Conservation (phyloP, 2,888 invertebrate genomes). For the Hanleya hanleyi region DNA sequence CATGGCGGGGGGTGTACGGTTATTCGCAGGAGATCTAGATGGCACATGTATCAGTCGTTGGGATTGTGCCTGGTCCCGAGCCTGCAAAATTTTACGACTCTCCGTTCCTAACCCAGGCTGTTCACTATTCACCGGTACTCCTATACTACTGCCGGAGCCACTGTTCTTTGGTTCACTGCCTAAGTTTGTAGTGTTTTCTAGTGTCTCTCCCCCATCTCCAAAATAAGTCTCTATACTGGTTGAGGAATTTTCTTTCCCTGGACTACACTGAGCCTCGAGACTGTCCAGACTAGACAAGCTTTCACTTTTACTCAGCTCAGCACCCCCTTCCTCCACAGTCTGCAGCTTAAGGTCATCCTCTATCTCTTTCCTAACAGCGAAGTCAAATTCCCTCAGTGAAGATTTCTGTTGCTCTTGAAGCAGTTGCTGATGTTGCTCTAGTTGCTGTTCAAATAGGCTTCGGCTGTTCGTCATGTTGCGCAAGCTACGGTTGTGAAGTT, state of each 20-base stretch:
- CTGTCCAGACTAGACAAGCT: constrained; percentile 63
- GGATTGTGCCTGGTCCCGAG: neutral
- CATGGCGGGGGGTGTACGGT: neutral
- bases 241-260: neutral
- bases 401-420: constrained; percentile 62
- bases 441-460: constrained; percentile 66
- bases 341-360: constrained; percentile 44
- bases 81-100: too few species aligned
- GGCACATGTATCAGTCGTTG: neutral
- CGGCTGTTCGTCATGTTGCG: constrained; percentile 62
- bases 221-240: neutral
- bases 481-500: constrained; percentile 59
- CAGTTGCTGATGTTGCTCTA: constrained; percentile 63
- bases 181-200: neutral
- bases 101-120: neutral
- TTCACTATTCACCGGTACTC: neutral
- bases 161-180: too few species aligned
- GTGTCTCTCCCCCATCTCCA: neutral
- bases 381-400: constrained; percentile 60
- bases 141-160: neutral
- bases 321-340: constrained; percentile 26
- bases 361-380: constrained; percentile 61
- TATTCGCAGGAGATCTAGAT: neutral
- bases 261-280: constrained; percentile 42
- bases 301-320: constrained; percentile 38